phyloP scores from a whole-genome alignment of 1,140 invertebrate species.

The Lepidostoma basale region DNA sequence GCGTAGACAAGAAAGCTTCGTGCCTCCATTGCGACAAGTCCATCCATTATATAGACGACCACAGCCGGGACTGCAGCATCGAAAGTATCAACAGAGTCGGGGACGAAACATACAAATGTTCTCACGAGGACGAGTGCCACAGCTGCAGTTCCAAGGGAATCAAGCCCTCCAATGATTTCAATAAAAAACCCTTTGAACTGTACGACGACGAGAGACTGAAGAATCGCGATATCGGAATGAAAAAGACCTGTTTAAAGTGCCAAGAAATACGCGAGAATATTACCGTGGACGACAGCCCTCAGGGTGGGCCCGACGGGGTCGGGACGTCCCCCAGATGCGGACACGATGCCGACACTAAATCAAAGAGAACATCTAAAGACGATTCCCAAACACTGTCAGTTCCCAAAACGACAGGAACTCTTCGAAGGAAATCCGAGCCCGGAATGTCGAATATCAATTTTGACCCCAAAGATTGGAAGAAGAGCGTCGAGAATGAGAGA shows the following conservation, averaged over 20 bases:
- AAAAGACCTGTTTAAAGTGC: slow-evolving; percentile 60
- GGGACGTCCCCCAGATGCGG: slow-evolving; percentile 6
- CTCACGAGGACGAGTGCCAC: neutral
- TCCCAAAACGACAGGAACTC: slow-evolving; percentile 63
- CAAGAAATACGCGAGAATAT: slow-evolving; percentile 61
- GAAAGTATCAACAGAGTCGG: slow-evolving; percentile 14
- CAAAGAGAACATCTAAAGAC: slow-evolving; percentile 52
- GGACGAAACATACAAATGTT: neutral
- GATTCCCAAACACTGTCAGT: slow-evolving; percentile 58
- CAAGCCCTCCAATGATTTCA: neutral
- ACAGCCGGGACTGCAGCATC: neutral
- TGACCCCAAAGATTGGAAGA: slow-evolving; percentile 36
- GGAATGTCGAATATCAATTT: slow-evolving; percentile 56
- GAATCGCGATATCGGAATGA: slow-evolving; percentile 47
- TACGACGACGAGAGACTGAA: slow-evolving; percentile 21
- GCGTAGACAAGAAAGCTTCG: neutral
- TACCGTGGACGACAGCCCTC: slow-evolving; percentile 49
- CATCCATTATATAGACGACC: slow-evolving; percentile 28
- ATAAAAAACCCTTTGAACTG: slow-evolving; percentile 37
- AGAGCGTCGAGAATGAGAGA: slow-evolving; percentile 23
- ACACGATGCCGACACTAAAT: neutral
- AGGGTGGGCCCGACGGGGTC: slow-evolving; percentile 42
- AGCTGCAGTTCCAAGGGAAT: slow-evolving; percentile 7
- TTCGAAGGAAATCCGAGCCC: slow-evolving; percentile 76
- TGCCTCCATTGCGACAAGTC: slow-evolving; percentile 20